These are phyloP conservation scores for Erannis defoliaria DNA, from an alignment of 2,888 invertebrate species.

Conservation along the genomic window DNA sequence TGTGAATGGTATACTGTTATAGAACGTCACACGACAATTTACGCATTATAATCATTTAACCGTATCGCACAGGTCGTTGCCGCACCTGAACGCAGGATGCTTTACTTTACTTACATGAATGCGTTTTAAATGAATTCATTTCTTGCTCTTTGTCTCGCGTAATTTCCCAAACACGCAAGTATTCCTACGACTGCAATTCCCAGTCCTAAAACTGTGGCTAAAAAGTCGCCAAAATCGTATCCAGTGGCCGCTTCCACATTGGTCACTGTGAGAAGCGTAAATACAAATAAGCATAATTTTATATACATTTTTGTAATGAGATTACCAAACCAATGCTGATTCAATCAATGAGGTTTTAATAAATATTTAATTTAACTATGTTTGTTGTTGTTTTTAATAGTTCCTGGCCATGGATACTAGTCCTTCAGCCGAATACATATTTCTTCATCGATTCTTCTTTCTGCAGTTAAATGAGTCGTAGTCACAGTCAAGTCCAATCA, in stretches of 20 bases:
- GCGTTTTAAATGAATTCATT: conserved; percentile 77
- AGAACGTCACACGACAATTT: no score
- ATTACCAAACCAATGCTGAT: no score
- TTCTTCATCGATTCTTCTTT: no score
- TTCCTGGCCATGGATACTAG: no score
- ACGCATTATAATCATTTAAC: no score
- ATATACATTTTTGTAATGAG: conserved; percentile 65
- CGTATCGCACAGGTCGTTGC: not conserved
- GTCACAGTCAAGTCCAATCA: no score
- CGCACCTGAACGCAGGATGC: not conserved
- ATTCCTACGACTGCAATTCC: conserved; percentile 87
- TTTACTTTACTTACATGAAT: conserved; percentile 55
- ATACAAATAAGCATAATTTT: conserved; percentile 67
- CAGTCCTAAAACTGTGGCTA: conserved; percentile 88
- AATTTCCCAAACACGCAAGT: conserved; percentile 89
- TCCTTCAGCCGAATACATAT: no score
- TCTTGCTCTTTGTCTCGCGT: conserved; percentile 88
- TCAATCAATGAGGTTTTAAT: no score
- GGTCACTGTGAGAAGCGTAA: conserved; percentile 68
- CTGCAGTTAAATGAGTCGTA: no score
- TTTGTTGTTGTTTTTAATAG: no score
- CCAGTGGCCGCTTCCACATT: conserved; percentile 82
- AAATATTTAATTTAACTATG: no score
- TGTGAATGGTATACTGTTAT: no score
- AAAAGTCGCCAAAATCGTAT: conserved; percentile 89